Evolutionary conservation across 1,140 invertebrate species (phyloP).

Genomic region (Anastrepha obliqua): DNA sequence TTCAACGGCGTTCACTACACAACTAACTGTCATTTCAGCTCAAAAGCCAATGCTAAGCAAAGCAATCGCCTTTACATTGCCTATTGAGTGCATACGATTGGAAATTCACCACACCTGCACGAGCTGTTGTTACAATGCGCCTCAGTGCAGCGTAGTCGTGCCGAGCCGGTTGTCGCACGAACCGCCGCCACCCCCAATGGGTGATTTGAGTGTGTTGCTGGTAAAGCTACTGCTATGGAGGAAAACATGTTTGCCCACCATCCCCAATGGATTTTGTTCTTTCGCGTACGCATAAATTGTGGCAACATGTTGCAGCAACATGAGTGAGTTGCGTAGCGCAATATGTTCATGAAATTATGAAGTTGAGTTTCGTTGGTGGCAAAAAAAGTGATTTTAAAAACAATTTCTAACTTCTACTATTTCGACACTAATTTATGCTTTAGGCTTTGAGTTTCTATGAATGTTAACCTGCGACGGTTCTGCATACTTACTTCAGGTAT

Average conservation of each 20-base stretch:
- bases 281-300: not conserved
- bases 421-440: too few species aligned
- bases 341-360: too few species aligned
- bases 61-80: not conserved
- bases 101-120: not conserved
- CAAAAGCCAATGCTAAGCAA: not conserved
- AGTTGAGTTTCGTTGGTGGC: too few species aligned
- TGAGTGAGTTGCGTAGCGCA: not conserved
- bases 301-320: not conserved
- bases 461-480: too few species aligned
- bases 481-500: too few species aligned
- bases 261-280: too few species aligned
- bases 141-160: not conserved
- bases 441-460: too few species aligned
- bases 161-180: not conserved
- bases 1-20: constrained; percentile 5
- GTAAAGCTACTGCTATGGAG: too few species aligned
- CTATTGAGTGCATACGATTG: not conserved
- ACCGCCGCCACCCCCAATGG: not conserved
- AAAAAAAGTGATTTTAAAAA: too few species aligned
- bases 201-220: not conserved
- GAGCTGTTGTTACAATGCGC: not conserved
- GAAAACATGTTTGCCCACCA: too few species aligned
- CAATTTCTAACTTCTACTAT: too few species aligned
- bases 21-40: constrained; percentile 10